Evolutionary conservation across 2,797 vertebrate species (phyloP), one percentile per base, ranked within the genome.

Genomic region (Spinus olivaceus): DNA sequence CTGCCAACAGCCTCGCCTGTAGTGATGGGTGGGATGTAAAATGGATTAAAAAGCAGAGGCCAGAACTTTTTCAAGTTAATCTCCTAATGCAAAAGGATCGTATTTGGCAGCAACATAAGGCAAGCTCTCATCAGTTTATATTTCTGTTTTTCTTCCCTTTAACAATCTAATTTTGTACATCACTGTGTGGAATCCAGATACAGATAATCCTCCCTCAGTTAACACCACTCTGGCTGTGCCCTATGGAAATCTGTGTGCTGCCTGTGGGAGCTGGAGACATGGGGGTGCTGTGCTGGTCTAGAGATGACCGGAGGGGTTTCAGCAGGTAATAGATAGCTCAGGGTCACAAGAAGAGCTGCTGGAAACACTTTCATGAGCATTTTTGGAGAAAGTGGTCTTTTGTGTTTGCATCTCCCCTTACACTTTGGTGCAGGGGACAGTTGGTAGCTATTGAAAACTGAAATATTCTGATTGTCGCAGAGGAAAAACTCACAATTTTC

Each of bases 91-190:
- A 74, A 50, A 83, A 83, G 87, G 89, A 88, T 88, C 21, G 1
- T 57, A 33, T 83, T 94, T 94, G 94, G 87, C 89, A 94, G 85
- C 49, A 49, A 30, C 72, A 14, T 23, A 73, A 92, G 81, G 60
- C 64, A 72, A 95, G 50, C 25, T 74, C 85, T 95, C 91, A 81
- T 72, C 69, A n/a, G 72, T 67, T 90, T 88, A 6, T 81, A 71
- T 81, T 91, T 85, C 91, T 95, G 85, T 54, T 61, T 82, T 92
- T 92, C 86, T 94, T 94, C 66, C 63, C 46, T 81, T 81, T 85
- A 91, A 73, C 76, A 44, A 42, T 46, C 79, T 90, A 57, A 82
- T 91, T 86, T 67, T 74, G 37, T 50, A 53, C 9, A 4, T 83
- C 0, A 0, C 79, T 28, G 41, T 27, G 60, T 71, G 61, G 79